Conservation (phyloP, 2,797 vertebrate species). For the Typhlichthys eigenmanni region DNA sequence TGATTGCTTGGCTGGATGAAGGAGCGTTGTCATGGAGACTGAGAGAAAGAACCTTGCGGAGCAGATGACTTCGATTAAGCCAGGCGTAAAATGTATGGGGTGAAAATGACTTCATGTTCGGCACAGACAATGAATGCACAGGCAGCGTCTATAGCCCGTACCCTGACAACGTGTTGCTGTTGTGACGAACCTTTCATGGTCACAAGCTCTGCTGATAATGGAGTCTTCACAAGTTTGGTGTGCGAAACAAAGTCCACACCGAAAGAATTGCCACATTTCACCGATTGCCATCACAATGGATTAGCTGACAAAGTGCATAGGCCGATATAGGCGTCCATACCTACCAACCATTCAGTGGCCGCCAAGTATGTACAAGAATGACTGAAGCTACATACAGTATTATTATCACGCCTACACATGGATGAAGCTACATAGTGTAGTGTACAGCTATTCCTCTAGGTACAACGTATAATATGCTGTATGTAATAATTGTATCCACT, state of each 20-base stretch:
- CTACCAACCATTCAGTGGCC: neutral
- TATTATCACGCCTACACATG: neutral
- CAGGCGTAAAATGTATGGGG: conserved; percentile 21
- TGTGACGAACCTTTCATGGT: neutral
- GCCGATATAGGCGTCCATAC: neutral
- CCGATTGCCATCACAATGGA: neutral
- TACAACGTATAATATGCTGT: too few species aligned
- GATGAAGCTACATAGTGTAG: neutral
- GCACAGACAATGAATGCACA: neutral
- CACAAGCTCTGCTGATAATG: neutral
- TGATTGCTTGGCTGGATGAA: conserved; percentile 42
- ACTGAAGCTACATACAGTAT: neutral
- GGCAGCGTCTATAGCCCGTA: conserved; percentile 15
- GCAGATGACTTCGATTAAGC: conserved; percentile 42
- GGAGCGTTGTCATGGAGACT: conserved; percentile 65
- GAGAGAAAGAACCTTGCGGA: conserved; percentile 32
- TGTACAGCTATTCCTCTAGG: too few species aligned
- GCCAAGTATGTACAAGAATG: neutral
- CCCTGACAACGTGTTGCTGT: conserved; percentile 15
- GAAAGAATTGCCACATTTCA: too few species aligned
- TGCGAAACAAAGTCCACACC: too few species aligned
- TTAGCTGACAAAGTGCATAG: neutral
- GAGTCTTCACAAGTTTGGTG: too few species aligned
- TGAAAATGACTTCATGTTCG: conserved; percentile 30
- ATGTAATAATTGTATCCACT: too few species aligned